Evolutionary conservation across 2,888 invertebrate genomes (phyloP).

Genomic region (Callosobruchus maculatus): DNA sequence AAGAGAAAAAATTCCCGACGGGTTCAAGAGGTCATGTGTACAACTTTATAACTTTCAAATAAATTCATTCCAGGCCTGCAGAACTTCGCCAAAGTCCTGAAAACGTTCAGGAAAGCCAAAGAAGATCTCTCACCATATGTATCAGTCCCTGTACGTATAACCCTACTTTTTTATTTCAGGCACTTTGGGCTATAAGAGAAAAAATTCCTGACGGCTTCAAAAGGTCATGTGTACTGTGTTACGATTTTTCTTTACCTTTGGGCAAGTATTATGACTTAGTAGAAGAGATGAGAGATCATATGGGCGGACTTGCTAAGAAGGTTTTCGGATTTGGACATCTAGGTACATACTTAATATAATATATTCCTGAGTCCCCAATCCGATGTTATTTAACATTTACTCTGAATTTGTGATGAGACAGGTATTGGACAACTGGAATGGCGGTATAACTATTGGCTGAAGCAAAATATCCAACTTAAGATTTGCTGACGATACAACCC

Average conservation of each 20-base stretch:
- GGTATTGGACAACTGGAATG: too few relatives aligned
- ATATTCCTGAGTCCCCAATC: too few relatives aligned
- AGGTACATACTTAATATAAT: too few relatives aligned
- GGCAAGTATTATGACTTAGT: constrained; percentile 78
- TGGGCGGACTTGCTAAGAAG: constrained; percentile 58
- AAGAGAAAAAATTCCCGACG: too few relatives aligned
- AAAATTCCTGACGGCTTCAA: constrained; percentile 70
- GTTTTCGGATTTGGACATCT: constrained; percentile 93
- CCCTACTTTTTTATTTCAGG: constrained; percentile 48
- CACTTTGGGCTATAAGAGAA: constrained; percentile 84
- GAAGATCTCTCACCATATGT: constrained; percentile 65
- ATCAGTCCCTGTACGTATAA: too few relatives aligned
- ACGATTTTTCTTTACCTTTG: constrained; percentile 87
- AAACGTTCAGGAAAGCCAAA: constrained; percentile 72
- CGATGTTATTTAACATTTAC: too few relatives aligned
- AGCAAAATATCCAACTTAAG: too few relatives aligned
- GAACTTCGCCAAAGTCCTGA: constrained; percentile 72
- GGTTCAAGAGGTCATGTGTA: too few relatives aligned
- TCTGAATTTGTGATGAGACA: too few relatives aligned
- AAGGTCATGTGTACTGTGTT: constrained; percentile 83
- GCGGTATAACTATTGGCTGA: too few relatives aligned
- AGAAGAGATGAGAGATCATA: constrained; percentile 59
- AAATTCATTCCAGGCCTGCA: constrained; percentile 58
- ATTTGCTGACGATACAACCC: too few relatives aligned
- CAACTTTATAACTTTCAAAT: too few relatives aligned